Percentiles rank a stretch among this genome's conserved stretches.
Conservation (phyloP, 2,113 vertebrate species). For the Neomonachus schauinslandi region DNA sequence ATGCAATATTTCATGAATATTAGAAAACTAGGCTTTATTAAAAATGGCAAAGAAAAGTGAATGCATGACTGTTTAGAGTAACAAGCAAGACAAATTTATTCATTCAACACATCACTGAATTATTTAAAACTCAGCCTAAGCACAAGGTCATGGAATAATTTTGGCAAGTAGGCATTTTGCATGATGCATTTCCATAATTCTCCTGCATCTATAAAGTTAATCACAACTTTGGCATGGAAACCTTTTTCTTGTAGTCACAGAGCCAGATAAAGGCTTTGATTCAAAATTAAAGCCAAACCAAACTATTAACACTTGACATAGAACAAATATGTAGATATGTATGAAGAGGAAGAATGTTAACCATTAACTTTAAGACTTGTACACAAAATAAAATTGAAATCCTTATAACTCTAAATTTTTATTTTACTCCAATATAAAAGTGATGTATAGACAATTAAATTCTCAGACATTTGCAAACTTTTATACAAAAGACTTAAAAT, state of each 20-base stretch:
- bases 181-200: conserved; percentile 90
- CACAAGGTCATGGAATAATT: conserved; percentile 90
- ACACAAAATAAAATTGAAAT: not conserved
- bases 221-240: conserved; percentile 85
- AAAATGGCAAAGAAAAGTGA: conserved; percentile 89
- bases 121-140: conserved; percentile 90
- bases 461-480: not conserved
- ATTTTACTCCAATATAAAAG: conserved; percentile 29
- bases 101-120: conserved; percentile 90
- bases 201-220: conserved; percentile 87
- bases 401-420: not conserved
- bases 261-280: conserved; percentile 80
- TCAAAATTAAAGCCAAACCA: conserved; percentile 78
- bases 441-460: not conserved
- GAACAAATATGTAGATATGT: conserved; percentile 16
- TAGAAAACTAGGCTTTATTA: conserved; percentile 89
- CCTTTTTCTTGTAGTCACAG: conserved; percentile 76
- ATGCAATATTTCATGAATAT: conserved; percentile 92
- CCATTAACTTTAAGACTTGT: not conserved
- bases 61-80: conserved; percentile 89
- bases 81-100: conserved; percentile 91
- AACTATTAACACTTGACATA: conserved; percentile 68
- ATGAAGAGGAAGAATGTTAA: not conserved
- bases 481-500: not conserved
- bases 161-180: conserved; percentile 87